These are phyloP conservation scores for Arctocebus calabarensis DNA, from an alignment of 2,797 vertebrate species.

Conservation along the genomic window DNA sequence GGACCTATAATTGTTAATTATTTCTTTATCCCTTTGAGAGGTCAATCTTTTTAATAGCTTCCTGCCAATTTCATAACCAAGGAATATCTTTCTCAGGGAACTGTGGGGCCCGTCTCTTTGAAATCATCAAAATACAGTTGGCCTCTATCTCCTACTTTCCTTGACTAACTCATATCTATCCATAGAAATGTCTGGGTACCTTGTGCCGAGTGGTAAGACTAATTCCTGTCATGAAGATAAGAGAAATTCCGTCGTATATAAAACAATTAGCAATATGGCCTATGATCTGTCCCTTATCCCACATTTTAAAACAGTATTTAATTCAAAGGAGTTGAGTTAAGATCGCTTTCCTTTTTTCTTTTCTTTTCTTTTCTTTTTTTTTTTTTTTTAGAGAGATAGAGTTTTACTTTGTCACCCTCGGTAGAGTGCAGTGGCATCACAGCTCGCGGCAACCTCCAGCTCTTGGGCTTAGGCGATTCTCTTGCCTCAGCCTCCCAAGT, in stretches of 20 bases:
- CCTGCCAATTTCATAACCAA: not conserved
- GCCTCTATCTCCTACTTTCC: not conserved
- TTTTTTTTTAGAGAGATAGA: too few relatives aligned
- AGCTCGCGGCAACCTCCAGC: too few relatives aligned
- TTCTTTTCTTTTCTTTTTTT: too few relatives aligned
- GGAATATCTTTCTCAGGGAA: not conserved
- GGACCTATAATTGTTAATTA: slow-evolving; percentile 20
- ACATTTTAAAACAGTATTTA: not conserved
- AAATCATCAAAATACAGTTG: not conserved
- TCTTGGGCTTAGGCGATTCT: too few relatives aligned
- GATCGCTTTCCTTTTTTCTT: not conserved
- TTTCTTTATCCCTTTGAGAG: not conserved
- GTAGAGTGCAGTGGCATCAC: too few relatives aligned
- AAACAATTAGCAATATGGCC: not conserved
- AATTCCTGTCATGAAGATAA: not conserved
- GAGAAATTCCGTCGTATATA: not conserved
- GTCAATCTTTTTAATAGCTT: not conserved
- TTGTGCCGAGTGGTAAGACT: not conserved
- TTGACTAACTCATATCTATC: not conserved
- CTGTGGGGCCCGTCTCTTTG: not conserved
- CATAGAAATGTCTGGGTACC: not conserved
- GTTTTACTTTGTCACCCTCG: too few relatives aligned
- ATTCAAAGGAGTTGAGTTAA: not conserved
- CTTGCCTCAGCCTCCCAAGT: too few relatives aligned
- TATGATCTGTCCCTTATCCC: not conserved